Percentiles rank a stretch among this genome's conserved stretches.
Evolutionary conservation across 2,797 vertebrate genomes (phyloP).

Genomic region (Acrossocheilus wenchowensis): DNA sequence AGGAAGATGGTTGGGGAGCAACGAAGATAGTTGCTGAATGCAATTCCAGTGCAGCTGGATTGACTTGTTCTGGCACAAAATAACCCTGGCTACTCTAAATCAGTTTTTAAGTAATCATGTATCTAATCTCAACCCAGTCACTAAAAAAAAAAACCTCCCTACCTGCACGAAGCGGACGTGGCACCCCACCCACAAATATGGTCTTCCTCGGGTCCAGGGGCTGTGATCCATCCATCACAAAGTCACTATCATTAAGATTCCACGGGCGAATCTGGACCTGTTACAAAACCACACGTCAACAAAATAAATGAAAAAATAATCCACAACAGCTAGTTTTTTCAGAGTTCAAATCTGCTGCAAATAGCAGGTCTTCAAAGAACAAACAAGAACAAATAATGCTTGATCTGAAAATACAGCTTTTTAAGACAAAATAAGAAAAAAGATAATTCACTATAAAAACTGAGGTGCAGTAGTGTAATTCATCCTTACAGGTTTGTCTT

Average conservation of each 20-base stretch:
- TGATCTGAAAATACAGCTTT: background rate
- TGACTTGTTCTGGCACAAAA: background rate
- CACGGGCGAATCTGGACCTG: slow-evolving; percentile 99
- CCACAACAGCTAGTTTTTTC: background rate
- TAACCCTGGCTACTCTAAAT: background rate
- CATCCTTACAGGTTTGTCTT: slow-evolving; percentile 95
- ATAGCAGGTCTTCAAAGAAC: background rate
- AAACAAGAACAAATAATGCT: background rate
- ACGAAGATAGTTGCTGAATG: background rate
- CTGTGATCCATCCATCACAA: slow-evolving; percentile 99
- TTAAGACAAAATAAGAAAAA: background rate
- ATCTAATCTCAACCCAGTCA: background rate
- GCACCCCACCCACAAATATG: slow-evolving; percentile 98
- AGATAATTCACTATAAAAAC: background rate
- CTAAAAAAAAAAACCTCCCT: slow-evolving; percentile 44
- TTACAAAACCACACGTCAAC: slow-evolving; percentile 18
- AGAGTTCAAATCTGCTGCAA: background rate
- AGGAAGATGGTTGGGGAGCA: background rate
- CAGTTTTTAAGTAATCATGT: too few relatives aligned
- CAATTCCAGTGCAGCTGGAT: background rate
- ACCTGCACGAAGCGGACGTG: slow-evolving; percentile 97
- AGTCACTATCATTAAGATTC: slow-evolving; percentile 99
- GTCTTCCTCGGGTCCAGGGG: slow-evolving; percentile 98
- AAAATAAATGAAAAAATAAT: slow-evolving; percentile 11
- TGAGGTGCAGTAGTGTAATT: background rate